Evolutionary conservation across 2,888 invertebrate genomes (phyloP), one percentile per base, ranked within the genome.

Genomic region (Thymelicus lineola): DNA sequence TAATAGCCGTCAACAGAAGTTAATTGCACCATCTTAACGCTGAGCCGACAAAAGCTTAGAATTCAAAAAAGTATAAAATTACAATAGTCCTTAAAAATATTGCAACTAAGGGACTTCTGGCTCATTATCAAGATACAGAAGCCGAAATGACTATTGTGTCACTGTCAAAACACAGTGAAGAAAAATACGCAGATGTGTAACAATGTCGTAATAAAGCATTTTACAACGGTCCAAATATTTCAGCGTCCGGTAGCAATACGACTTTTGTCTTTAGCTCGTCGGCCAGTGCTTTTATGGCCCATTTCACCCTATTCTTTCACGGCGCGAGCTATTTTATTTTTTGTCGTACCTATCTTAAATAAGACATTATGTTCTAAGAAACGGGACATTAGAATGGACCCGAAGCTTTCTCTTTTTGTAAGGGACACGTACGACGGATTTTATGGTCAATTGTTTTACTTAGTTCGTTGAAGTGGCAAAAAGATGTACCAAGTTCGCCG

Each of bases 301-400:
- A 88, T 91, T 89, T 86, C 82, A 87, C 87, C 82, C 87, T 88
- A 89, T 89, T 88, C 86, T 88, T 88, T 84, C 86, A 83, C 82
- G 82, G 81, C 77, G 81, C 81, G 84, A 82, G 84, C 87, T 83
- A 85, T 88, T 86, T 87, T 86, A 86, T 88, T 91, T 88, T 88
- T 89, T 89, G 88, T 88, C 86, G 85, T 86, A 82, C 86, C 87
- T 91, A 82, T 87, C 87, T 91, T 89, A 93, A 93, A 92, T 92
- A 91, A 92, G 92, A 93, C 91, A 88, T 93, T 89, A 93, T 91
- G 90, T 91, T 92, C 91, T 90, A 80, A 91, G 92, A 90, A 92
- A 90, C 87, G 89, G 86, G 83, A 88, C 87, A 88, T 91, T 89
- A 90, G 87, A 90, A 88, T 88, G 87, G 86, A 82, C 84, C 77